These are phyloP conservation scores for Tachina fera DNA, from an alignment of 2,888 invertebrate species.

Conservation along the genomic window DNA sequence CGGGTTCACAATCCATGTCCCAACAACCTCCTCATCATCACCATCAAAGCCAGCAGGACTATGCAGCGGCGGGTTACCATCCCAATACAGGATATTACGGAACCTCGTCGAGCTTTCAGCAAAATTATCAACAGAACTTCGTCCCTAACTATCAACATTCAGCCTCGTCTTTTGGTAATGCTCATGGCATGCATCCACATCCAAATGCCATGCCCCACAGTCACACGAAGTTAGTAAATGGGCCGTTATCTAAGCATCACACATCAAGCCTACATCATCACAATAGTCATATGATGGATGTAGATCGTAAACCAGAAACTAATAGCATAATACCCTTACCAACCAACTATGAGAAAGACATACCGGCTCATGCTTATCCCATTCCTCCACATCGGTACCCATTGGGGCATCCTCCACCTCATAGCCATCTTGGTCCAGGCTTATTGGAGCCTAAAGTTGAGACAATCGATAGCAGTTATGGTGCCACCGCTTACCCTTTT, in stretches of 20 bases:
- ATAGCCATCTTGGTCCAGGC: constrained; percentile 75
- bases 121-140: constrained; percentile 82
- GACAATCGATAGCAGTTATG: constrained; percentile 77
- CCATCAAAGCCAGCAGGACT: constrained; percentile 77
- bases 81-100: constrained; percentile 81
- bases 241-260: constrained; percentile 67
- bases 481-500: constrained; percentile 84
- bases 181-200: constrained; percentile 74
- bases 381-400: constrained; percentile 82
- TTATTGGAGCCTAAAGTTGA: constrained; percentile 80
- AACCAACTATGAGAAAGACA: constrained; percentile 83
- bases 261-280: constrained; percentile 73
- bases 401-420: constrained; percentile 76
- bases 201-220: constrained; percentile 63
- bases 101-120: constrained; percentile 80
- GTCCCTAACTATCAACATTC: constrained; percentile 81
- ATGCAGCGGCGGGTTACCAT: constrained; percentile 74
- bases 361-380: constrained; percentile 83
- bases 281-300: constrained; percentile 78
- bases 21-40: constrained; percentile 76
- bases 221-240: constrained; percentile 72
- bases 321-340: constrained; percentile 81
- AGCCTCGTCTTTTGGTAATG: constrained; percentile 76
- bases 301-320: constrained; percentile 81
- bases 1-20: constrained; percentile 58